Evolutionary conservation across 2,888 invertebrate genomes (phyloP).

Genomic region (Gryllus longicercus): DNA sequence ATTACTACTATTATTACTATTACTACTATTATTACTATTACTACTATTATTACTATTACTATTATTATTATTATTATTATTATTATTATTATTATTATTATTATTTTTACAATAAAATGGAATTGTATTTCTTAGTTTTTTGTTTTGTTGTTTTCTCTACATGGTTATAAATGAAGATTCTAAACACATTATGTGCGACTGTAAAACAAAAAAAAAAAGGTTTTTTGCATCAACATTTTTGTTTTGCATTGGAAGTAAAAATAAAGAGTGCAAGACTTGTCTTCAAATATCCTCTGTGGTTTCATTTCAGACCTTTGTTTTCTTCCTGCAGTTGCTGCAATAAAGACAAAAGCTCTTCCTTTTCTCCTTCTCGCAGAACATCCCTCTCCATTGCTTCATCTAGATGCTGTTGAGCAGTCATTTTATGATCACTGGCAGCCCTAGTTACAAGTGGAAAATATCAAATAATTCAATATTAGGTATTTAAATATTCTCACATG

Average conservation of each 20-base stretch:
- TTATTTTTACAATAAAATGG: too few species aligned
- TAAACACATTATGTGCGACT: background rate
- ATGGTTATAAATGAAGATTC: background rate
- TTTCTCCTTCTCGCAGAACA: background rate
- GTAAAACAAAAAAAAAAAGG: background rate
- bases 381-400: background rate
- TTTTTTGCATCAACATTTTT: too few species aligned
- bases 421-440: background rate
- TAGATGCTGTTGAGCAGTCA: background rate
- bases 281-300: background rate
- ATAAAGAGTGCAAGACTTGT: background rate
- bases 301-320: background rate
- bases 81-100: too few species aligned
- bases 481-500: background rate
- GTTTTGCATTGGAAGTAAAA: too few species aligned
- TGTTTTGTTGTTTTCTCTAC: too few species aligned
- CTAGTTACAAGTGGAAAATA: background rate
- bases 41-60: too few species aligned
- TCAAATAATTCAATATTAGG: background rate
- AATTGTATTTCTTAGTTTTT: too few species aligned
- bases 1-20: too few species aligned
- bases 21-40: too few species aligned
- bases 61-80: too few species aligned
- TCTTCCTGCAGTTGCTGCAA: background rate
- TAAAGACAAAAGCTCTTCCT: background rate